These are phyloP conservation scores for Bombylius discolor DNA, from an alignment of 2,888 invertebrate species.

Conservation along the genomic window DNA sequence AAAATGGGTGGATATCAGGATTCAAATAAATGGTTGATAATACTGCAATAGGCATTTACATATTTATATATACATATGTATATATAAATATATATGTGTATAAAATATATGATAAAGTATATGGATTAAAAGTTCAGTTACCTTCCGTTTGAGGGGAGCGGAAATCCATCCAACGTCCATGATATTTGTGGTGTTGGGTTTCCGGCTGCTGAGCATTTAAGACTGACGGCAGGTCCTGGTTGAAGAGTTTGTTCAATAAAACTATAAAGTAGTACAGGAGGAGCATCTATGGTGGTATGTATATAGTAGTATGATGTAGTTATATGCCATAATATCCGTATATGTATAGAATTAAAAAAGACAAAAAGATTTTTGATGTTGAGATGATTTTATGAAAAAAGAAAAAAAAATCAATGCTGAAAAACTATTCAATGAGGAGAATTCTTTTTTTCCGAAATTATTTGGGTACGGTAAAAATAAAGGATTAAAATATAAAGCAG, in stretches of 20 bases:
- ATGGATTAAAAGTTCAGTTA: conserved; percentile 32
- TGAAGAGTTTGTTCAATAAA: conserved; percentile 69
- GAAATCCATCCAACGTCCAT: conserved; percentile 66
- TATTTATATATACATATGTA: neutral
- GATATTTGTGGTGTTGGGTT: conserved; percentile 68
- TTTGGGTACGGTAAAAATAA: too few relatives aligned
- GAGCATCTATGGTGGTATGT: conserved; percentile 47
- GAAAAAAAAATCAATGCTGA: too few relatives aligned
- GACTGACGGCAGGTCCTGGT: conserved; percentile 62
- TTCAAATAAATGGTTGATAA: too few relatives aligned
- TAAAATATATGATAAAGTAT: neutral
- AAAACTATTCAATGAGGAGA: too few relatives aligned
- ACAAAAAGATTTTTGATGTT: too few relatives aligned
- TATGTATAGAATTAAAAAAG: too few relatives aligned
- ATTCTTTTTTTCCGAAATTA: too few relatives aligned
- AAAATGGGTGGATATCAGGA: too few relatives aligned
- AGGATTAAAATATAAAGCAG: too few relatives aligned
- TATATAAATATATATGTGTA: conserved; percentile 15
- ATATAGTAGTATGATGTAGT: conserved; percentile 10
- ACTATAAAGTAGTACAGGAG: conserved; percentile 60
- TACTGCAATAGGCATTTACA: neutral
- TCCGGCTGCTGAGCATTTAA: conserved; percentile 64
- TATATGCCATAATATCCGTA: neutral
- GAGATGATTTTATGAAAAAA: too few relatives aligned
- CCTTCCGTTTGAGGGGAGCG: conserved; percentile 47